Evolutionary conservation across 2,797 vertebrate genomes (phyloP).

Genomic region (Galaxias olidus): DNA sequence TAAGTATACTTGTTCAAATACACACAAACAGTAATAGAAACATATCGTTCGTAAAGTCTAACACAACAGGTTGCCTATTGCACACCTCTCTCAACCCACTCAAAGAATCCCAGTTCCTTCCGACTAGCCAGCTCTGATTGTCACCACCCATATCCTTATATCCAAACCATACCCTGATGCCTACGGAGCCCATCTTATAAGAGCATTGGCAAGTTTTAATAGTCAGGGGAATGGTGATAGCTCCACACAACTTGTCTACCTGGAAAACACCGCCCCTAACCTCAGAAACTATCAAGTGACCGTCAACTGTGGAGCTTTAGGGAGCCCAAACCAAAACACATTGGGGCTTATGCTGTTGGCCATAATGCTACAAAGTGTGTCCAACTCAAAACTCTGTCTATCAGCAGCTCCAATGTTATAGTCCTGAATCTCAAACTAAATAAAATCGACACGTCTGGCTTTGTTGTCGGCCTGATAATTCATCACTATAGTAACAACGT

Average conservation of each 20-base stretch:
- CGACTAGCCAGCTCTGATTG: conserved; percentile 50
- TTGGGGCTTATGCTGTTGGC: conserved; percentile 48
- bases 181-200: neutral
- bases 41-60: conserved; percentile 54
- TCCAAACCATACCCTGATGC: neutral
- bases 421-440: conserved; percentile 57
- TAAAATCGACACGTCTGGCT: conserved; percentile 51
- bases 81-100: conserved; percentile 44
- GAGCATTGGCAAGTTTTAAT: conserved; percentile 13
- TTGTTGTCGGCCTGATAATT: conserved; percentile 65
- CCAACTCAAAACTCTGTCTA: conserved; percentile 31
- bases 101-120: conserved; percentile 32
- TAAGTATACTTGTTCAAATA: conserved; percentile 65
- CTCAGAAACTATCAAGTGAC: conserved; percentile 30
- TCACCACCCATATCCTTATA: conserved; percentile 48
- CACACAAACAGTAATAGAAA: conserved; percentile 65
- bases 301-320: conserved; percentile 22
- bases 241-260: conserved; percentile 44
- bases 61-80: conserved; percentile 64
- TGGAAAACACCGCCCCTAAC: conserved; percentile 23
- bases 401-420: conserved; percentile 52
- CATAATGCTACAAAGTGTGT: conserved; percentile 63
- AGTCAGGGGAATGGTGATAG: conserved; percentile 25
- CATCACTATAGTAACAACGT: conserved; percentile 70
- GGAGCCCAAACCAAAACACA: conserved; percentile 51